Conservation (phyloP, 92 coral and sea anemone genomes). For the Heliopora coerulea region DNA sequence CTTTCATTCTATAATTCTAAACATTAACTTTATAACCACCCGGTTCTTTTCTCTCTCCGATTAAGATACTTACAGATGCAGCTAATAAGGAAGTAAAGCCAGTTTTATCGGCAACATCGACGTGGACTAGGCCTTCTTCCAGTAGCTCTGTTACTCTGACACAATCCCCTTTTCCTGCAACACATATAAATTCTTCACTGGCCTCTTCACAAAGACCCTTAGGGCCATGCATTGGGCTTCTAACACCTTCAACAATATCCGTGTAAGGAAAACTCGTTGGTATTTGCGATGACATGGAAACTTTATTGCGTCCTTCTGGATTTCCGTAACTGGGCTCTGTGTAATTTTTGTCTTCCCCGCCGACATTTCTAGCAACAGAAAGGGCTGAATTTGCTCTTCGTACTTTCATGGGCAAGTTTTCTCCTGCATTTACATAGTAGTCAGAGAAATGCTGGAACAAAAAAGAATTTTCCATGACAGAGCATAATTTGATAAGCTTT, state of each 20-base stretch:
- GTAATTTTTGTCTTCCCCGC: constrained; percentile 40
- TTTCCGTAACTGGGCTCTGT: constrained; percentile 43
- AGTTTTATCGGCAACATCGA: constrained; percentile 98
- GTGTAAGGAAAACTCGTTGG: constrained; percentile 74
- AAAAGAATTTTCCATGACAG: constrained; percentile 98
- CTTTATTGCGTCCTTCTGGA: constrained; percentile 17
- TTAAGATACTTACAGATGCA: constrained; percentile 76
- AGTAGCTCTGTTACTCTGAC: constrained; percentile 61
- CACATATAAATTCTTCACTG: constrained; percentile 59
- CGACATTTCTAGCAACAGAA: constrained; percentile 61
- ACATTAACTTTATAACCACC: not conserved
- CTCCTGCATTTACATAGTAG: constrained; percentile 95
- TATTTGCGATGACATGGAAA: constrained; percentile 48
- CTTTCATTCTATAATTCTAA: not conserved
- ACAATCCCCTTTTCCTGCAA: constrained; percentile 84
- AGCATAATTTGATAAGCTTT: constrained; percentile 84
- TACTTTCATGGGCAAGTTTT: constrained; percentile 78
- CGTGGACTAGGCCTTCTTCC: constrained; percentile 79
- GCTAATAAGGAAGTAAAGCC: constrained; percentile 94
- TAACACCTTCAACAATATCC: constrained; percentile 88
- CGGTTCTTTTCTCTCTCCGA: not conserved
- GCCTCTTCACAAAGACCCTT: constrained; percentile 77
- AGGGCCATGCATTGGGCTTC: constrained; percentile 58
- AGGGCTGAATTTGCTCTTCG: constrained; percentile 87
- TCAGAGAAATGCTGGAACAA: constrained; percentile 90